Evolutionary conservation across 2,113 vertebrate genomes (phyloP), one percentile per base, ranked within the genome.

Genomic region (Psilopsiagon aurifrons): DNA sequence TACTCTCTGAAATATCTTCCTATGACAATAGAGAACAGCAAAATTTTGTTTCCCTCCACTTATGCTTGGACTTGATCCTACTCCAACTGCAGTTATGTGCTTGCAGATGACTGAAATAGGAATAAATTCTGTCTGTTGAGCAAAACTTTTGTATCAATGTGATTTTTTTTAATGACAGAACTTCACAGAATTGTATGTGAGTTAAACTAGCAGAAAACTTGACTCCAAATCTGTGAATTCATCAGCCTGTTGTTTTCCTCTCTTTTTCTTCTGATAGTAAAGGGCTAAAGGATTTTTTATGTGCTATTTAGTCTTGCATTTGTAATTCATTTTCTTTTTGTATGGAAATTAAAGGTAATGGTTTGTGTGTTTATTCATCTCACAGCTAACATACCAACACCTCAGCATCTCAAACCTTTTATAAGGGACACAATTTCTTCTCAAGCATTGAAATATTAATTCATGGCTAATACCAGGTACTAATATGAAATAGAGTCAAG

Each of bases 31-130:
- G 35, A 66, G 59, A 85, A 57, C 37, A 60, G 29, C 39, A 73
- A 88, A 75, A 46, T 89, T 95, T 79, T 92, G 31, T 88, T 94
- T 92, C 52, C 22, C 68, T 84, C 29, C 29, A 63, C 71, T 95
- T 91, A 88, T 11, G 39, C 54, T 86, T 94, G 73, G 90, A 81
- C 52, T 75, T 82, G 79, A 86, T 91, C 78, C 69, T 54, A 68
- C 57, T 93, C 83, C 74, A 88, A 66, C 80, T 69, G 70, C 52
- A 84, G 70, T 79, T 92, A 82, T 46, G n/a, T 66, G 74, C 69
- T 88, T 95, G n/a, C 62, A 82, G 59, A 86, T 88, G 88, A 89
- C 57, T 92, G 88, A 96, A 94, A 84, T 9, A 76, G 31, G 74
- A 92, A 82, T 76, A 95, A 73, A 92, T 86, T 93, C 44, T 86